Conservation (phyloP, 2,888 invertebrate genomes). For the Tenodera sinensis region DNA sequence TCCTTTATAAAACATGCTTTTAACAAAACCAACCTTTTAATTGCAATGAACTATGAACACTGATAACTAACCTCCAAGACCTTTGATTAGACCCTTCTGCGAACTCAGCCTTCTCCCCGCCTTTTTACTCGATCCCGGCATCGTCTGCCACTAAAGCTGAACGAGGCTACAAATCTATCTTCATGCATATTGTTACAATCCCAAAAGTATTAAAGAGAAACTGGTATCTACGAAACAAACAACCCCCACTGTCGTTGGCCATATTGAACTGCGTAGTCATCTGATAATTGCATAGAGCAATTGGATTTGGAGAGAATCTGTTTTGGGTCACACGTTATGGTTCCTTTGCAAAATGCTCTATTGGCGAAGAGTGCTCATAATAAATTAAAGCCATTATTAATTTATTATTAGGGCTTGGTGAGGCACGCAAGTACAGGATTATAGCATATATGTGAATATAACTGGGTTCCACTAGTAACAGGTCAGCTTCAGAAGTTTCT, state of each 20-base stretch:
- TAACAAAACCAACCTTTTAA: background rate
- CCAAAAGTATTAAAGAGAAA: constrained; percentile 38
- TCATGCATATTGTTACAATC: constrained; percentile 39
- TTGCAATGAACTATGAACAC: background rate
- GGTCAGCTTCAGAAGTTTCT: background rate
- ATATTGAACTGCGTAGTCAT: constrained; percentile 33
- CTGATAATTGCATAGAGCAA: background rate
- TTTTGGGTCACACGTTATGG: too few species aligned
- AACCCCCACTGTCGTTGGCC: constrained; percentile 40
- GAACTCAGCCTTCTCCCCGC: constrained; percentile 33
- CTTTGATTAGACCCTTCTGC: constrained; percentile 38
- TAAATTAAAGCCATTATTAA: too few species aligned
- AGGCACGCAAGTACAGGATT: too few species aligned
- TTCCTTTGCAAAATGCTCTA: too few species aligned
- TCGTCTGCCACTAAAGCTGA: constrained; percentile 37
- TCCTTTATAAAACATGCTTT: background rate
- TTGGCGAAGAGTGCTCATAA: too few species aligned
- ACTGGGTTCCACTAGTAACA: too few species aligned
- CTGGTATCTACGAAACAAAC: constrained; percentile 36
- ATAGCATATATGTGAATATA: too few species aligned
- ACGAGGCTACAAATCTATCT: constrained; percentile 40
- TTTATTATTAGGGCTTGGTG: too few species aligned
- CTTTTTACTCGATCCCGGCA: constrained; percentile 40
- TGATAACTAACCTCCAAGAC: constrained; percentile 42
- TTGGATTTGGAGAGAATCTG: background rate